Evolutionary conservation across 2,797 vertebrate species (phyloP).

Genomic region (Pelochelys cantorii): DNA sequence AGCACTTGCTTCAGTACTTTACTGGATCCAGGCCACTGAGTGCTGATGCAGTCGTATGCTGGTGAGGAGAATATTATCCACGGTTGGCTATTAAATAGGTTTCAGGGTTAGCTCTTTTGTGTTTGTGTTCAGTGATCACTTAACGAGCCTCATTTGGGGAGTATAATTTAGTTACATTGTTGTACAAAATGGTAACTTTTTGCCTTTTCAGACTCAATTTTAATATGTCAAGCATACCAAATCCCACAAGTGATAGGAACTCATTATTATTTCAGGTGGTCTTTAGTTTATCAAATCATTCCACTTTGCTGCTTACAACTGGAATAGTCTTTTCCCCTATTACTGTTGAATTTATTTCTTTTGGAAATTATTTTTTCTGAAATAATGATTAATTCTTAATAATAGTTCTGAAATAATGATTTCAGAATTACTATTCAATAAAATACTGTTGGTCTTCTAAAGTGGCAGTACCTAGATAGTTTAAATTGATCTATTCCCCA

Average conservation of each 20-base stretch:
- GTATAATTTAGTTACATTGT: not conserved
- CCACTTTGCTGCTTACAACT: not conserved
- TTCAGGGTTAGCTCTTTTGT: not conserved
- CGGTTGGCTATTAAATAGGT: not conserved
- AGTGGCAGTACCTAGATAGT: not conserved
- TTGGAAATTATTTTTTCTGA: not conserved
- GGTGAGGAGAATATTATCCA: not conserved
- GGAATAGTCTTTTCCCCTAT: not conserved
- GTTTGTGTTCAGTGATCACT: not conserved
- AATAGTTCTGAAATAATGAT: no score
- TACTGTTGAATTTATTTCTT: not conserved
- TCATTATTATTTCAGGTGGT: not conserved
- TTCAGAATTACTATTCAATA: not conserved
- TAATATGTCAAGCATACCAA: constrained; percentile 10
- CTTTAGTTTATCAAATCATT: constrained; percentile 32
- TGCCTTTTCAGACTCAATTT: not conserved
- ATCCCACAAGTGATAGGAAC: not conserved
- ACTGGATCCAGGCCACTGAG: not conserved
- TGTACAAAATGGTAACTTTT: not conserved
- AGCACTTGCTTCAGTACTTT: not conserved
- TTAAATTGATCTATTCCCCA: not conserved
- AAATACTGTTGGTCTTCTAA: not conserved
- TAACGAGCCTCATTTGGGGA: not conserved
- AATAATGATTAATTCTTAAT: not conserved
- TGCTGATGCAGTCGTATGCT: constrained; percentile 3